These are phyloP conservation scores for Emydocephalus ijimae DNA, from an alignment of 2,113 vertebrate species.

Conservation along the genomic window DNA sequence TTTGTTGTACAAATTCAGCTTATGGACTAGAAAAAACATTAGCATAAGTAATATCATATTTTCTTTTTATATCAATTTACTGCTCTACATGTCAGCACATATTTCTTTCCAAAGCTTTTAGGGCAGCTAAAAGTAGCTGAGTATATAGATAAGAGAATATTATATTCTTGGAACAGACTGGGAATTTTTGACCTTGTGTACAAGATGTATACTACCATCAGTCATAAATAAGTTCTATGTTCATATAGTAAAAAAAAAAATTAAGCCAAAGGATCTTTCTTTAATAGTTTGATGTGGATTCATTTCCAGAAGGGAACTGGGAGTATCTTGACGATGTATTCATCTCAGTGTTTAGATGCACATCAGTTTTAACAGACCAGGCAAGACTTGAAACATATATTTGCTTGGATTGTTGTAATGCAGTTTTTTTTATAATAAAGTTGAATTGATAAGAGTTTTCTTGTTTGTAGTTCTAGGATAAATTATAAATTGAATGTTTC, in stretches of 20 bases:
- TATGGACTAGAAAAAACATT: neutral
- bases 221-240: neutral
- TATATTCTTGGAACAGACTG: neutral
- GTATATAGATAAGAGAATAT: conserved; percentile 7
- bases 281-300: neutral
- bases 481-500: neutral
- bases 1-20: neutral
- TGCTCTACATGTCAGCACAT: neutral
- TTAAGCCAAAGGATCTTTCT: neutral
- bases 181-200: neutral
- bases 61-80: neutral
- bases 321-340: neutral
- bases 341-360: neutral
- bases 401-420: neutral
- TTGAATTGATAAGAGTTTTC: neutral
- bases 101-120: neutral
- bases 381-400: neutral
- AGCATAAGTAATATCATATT: neutral
- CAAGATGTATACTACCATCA: neutral
- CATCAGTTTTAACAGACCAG: neutral
- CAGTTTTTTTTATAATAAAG: neutral
- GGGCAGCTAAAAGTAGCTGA: conserved; percentile 3
- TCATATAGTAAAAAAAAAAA: neutral
- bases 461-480: neutral
- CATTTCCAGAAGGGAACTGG: neutral